Evolutionary conservation across 2,888 invertebrate genomes (phyloP).

Genomic region (Leucania comma): DNA sequence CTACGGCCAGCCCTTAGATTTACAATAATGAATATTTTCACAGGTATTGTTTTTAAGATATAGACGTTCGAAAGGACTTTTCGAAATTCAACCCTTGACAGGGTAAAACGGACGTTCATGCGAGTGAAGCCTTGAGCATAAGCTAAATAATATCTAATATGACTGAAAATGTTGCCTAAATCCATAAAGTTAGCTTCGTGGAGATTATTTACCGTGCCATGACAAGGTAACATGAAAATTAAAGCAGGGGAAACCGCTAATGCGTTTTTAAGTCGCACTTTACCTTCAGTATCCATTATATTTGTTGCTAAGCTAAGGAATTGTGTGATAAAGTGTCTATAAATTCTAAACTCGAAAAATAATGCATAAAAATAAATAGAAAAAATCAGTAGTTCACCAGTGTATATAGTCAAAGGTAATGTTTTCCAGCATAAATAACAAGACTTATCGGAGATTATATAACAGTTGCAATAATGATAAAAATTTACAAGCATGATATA

Average conservation of each 20-base stretch:
- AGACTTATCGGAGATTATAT: constrained; percentile 35
- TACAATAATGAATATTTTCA: no score
- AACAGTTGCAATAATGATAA: constrained; percentile 45
- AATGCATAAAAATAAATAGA: constrained; percentile 14
- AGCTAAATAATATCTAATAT: not conserved
- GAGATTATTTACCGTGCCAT: constrained; percentile 23
- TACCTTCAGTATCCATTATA: constrained; percentile 15
- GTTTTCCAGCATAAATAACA: constrained; percentile 10
- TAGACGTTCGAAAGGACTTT: no score
- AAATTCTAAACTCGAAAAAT: constrained; percentile 7
- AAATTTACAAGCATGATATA: constrained; percentile 20
- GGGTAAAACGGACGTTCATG: no score
- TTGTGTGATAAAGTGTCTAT: constrained; percentile 10
- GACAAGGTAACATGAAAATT: constrained; percentile 39
- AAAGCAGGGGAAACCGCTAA: constrained; percentile 25
- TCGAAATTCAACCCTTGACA: no score
- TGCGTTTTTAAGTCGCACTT: constrained; percentile 41
- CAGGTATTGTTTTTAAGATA: no score
- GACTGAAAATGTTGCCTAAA: not conserved
- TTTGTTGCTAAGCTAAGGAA: constrained; percentile 13
- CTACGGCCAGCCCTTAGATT: no score
- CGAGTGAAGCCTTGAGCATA: no score
- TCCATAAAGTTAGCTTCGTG: not conserved
- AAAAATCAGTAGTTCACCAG: not conserved
- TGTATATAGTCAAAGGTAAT: not conserved